Evolutionary conservation across 2,113 vertebrate species (phyloP).

Genomic region (Cinclus mexicanus): DNA sequence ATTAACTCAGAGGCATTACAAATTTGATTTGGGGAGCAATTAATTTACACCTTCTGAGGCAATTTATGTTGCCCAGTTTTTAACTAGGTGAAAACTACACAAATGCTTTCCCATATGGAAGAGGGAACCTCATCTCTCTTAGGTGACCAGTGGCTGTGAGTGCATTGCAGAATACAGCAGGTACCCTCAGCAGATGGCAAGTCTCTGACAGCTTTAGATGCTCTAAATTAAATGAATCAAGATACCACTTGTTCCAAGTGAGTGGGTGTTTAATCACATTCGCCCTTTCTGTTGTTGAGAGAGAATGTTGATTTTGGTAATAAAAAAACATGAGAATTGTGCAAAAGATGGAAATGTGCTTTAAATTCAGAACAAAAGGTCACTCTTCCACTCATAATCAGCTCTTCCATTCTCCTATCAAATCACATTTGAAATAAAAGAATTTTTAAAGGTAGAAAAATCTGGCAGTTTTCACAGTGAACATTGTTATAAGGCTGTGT

Average conservation of each 20-base stretch:
- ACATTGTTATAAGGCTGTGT: background rate
- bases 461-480: background rate
- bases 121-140: background rate
- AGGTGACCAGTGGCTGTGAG: background rate
- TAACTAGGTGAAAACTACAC: background rate
- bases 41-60: background rate
- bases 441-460: background rate
- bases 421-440: background rate
- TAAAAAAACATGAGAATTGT: background rate
- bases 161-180: constrained; percentile 3
- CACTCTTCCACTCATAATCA: background rate
- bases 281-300: constrained; percentile 15
- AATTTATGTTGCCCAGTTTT: background rate
- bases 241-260: constrained; percentile 37
- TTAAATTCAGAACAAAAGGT: constrained; percentile 30
- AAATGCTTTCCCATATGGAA: background rate
- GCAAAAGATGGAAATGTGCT: background rate
- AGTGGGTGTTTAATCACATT: constrained; percentile 50
- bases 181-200: constrained; percentile 48
- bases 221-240: constrained; percentile 55
- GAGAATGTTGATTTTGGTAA: constrained; percentile 29
- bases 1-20: background rate
- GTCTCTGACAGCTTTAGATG: background rate
- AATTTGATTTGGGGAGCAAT: background rate
- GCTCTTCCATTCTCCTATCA: background rate